Evolutionary conservation across 2,888 invertebrate species (phyloP), one percentile per base, ranked within the genome.

Genomic region (Luperina testacea): DNA sequence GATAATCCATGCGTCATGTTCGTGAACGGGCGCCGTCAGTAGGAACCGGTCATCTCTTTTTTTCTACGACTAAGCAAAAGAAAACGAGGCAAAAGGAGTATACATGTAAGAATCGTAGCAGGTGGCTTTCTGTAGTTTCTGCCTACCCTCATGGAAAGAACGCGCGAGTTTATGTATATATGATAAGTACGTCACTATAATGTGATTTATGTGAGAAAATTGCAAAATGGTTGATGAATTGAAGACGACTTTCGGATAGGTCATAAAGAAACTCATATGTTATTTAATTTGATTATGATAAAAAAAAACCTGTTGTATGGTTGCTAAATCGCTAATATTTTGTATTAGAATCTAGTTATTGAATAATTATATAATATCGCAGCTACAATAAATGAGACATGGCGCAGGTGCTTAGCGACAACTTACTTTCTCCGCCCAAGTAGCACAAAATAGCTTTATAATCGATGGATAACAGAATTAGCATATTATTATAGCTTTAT

Each of bases 371-470:
- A 65, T 81, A 83, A 77, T 45, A 27, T 65, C 59, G 48, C 61
- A 76, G 32, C 1, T 48, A 61, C 20, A 71, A 76, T 76, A 73
- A 80, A 80, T 77, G 72, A 72, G 63, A 13, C 42, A 72, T 70
- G 77, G 61, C 64, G 20, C 63, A 59, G 73, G 24, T 32, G 42
- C 45, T 80, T 68, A 57, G 67, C 69, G 73, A 65, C 67, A 72
- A 74, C 15, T 77, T 57, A 85, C 90, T 91, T 90, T 91, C 90
- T 88, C 90, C 68, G 74, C n/a, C n/a, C n/a, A n/a, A n/a, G n/a
- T n/a, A n/a, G n/a, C n/a, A n/a, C n/a, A n/a, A n/a, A n/a, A n/a
- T n/a, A n/a, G n/a, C n/a, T n/a, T n/a, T n/a, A n/a, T n/a, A n/a
- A n/a, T n/a, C n/a, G n/a, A n/a, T n/a, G n/a, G n/a, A n/a, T n/a